These are phyloP conservation scores for Margaritifera margaritifera DNA, from an alignment of 2,888 invertebrate species.

Conservation along the genomic window DNA sequence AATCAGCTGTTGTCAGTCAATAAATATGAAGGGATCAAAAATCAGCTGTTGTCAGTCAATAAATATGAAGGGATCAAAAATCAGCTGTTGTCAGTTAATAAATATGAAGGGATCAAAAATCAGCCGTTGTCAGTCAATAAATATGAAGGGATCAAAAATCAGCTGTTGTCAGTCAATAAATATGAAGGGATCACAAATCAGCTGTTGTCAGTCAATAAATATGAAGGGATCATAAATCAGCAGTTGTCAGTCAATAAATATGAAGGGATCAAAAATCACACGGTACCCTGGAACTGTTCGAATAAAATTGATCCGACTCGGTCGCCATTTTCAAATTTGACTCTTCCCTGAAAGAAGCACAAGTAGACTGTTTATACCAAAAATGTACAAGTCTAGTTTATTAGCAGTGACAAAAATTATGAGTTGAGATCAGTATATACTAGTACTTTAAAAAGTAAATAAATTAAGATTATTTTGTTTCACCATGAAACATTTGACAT, in stretches of 20 bases:
- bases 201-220: neutral
- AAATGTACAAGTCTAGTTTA: neutral
- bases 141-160: neutral
- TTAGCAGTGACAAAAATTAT: neutral
- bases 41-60: neutral
- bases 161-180: neutral
- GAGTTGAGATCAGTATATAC: no score
- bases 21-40: no score
- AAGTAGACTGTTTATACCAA: neutral
- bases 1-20: no score
- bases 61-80: neutral
- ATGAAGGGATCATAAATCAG: no score
- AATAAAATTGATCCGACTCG: constrained; percentile 94
- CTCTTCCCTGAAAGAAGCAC: constrained; percentile 80
- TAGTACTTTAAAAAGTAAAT: no score
- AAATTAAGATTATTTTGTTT: no score
- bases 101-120: neutral
- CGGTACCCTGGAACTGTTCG: constrained; percentile 89
- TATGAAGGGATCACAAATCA: neutral
- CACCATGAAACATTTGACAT: no score
- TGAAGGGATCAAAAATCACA: no score
- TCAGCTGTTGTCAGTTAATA: neutral
- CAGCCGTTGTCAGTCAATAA: neutral
- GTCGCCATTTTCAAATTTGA: constrained; percentile 95
- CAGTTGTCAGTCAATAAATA: no score